Conservation (phyloP, 2,797 vertebrate genomes). For the Brotula barbata region DNA sequence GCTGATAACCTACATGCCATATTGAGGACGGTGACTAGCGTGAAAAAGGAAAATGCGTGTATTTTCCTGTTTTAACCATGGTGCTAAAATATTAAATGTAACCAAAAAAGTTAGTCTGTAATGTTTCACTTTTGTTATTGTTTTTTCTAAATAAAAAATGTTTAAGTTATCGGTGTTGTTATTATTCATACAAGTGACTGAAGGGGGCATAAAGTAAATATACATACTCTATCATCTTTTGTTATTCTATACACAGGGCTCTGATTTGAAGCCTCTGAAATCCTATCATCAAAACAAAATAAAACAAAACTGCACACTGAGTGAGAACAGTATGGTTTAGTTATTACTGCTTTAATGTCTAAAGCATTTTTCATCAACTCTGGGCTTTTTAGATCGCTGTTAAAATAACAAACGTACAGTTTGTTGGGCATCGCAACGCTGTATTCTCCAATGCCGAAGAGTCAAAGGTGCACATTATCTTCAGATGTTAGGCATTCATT, state of each 20-base stretch:
- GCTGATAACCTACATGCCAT: conserved; percentile 63
- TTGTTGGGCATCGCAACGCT: conserved; percentile 24
- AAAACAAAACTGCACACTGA: too few species aligned
- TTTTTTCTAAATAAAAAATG: conserved; percentile 77
- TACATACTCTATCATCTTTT: too few species aligned
- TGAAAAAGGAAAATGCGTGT: conserved; percentile 31
- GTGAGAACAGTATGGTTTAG: too few species aligned
- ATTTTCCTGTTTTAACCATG: conserved; percentile 52
- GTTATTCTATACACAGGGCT: too few species aligned
- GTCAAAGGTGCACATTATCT: conserved; percentile 9
- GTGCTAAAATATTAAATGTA: conserved; percentile 64
- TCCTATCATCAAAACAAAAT: too few species aligned
- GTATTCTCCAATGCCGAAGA: conserved; percentile 29
- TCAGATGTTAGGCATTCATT: conserved; percentile 16
- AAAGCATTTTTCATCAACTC: too few species aligned
- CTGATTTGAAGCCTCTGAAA: too few species aligned
- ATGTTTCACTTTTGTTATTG: conserved; percentile 59
- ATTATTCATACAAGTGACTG: background rate
- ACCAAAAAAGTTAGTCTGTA: conserved; percentile 51
- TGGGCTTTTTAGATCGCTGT: too few species aligned
- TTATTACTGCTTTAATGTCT: too few species aligned
- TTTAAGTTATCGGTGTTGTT: conserved; percentile 26
- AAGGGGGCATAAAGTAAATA: too few species aligned
- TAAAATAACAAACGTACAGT: too few species aligned
- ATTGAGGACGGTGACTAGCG: conserved; percentile 35